Base-by-base conservation (phyloP, 1,140 invertebrate genomes). In the Drosophila elegans region DNA sequence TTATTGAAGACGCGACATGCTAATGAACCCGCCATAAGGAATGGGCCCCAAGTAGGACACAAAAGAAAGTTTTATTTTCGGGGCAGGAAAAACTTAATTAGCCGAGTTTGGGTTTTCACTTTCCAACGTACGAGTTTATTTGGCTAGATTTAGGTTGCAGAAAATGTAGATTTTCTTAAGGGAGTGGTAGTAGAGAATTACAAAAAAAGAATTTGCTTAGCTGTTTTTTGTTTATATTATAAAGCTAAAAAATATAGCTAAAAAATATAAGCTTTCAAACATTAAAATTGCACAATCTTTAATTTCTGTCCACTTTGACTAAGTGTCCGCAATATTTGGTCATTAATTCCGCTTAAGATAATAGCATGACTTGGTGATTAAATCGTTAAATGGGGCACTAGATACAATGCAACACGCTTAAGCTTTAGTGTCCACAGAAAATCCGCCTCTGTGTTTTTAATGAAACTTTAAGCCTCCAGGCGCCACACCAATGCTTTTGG, bases 21-120 rank as follows among this genome's bases (percentile, higher is more conserved):
- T 88, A 86, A 86, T 86, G 83, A 78, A 77, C 74, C 76, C 27
- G 3, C 16, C n/a, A 12, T 2, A 39, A 10, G 25, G 13, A 39
- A 48, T 44, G 21, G 13, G n/a, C 42, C 10, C n/a, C 0, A 27
- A 56, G 51, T 69, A 16, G 42, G 46, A 29, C 16, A 46, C 60
- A 52, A 67, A 44, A 36, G 32, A 76, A 76, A 69, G 51, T 72
- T 68, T 68, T 57, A 29, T 36, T 72, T 72, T 48, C 16, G 21
- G 42, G 34, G 12, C 32, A 32, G n/a, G 13, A 25, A 34, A 69
- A 72, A 57, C 52, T 55, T 45, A 57, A 72, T 57, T 69, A 57
- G 5, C 13, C 27, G 12, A 11, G 27, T n/a, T 48, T 12, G 2
- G 36, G 25, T 39, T 62, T 62, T 52, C 41, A 48, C 59, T 51